Evolutionary conservation across 2,113 vertebrate genomes (phyloP).

Genomic region (Podarcis raffonei): DNA sequence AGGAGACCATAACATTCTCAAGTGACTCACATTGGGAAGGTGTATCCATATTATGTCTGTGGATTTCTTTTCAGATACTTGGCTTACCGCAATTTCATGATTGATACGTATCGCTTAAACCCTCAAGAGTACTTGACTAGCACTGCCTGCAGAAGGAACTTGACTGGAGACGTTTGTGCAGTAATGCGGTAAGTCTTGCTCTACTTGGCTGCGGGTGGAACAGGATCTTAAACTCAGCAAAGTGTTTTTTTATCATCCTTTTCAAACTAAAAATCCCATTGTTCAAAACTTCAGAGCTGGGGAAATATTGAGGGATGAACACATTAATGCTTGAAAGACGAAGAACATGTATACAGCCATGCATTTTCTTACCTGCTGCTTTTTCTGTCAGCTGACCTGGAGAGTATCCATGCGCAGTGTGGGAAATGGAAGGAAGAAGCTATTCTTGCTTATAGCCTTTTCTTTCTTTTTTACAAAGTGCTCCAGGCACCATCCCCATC

Average conservation of each 20-base stretch:
- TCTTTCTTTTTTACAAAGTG: not conserved
- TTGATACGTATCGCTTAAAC: slow-evolving; percentile 96
- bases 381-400: not conserved
- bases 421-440: not conserved
- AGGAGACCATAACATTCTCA: not conserved
- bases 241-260: rapidly evolving
- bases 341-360: not conserved
- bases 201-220: too few species aligned
- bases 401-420: not conserved
- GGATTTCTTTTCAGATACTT: slow-evolving; percentile 83
- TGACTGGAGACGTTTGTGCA: slow-evolving; percentile 95
- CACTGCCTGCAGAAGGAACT: slow-evolving; percentile 94
- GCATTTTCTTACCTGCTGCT: not conserved
- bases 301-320: too few species aligned
- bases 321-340: not conserved
- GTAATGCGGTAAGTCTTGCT: slow-evolving; percentile 88
- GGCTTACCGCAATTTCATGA: slow-evolving; percentile 99
- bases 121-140: slow-evolving; percentile 98
- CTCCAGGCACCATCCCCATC: too few species aligned
- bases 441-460: not conserved
- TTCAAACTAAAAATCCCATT: rapidly evolving
- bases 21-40: not conserved
- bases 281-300: too few species aligned
- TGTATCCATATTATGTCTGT: not conserved
- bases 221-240: too few species aligned